phyloP scores from a whole-genome alignment of 1,140 invertebrate species.

The Anadara kagoshimensis region DNA sequence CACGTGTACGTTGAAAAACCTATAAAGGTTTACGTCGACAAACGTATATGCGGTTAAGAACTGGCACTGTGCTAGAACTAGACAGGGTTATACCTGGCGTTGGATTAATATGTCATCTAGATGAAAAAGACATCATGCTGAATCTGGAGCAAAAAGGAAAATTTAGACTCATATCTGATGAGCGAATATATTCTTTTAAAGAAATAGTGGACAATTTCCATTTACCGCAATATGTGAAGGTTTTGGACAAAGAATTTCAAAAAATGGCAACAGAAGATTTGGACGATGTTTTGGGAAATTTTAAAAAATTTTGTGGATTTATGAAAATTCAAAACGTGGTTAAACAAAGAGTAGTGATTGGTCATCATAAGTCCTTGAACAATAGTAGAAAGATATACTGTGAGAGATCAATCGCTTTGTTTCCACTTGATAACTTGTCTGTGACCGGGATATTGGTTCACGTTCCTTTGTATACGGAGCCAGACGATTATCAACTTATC shows the following conservation, averaged over 20 bases:
- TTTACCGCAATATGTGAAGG: slow-evolving; percentile 31
- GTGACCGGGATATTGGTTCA: slow-evolving; percentile 32
- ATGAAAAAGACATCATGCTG: slow-evolving; percentile 6
- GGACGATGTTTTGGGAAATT: slow-evolving; percentile 20
- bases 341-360: slow-evolving; percentile 26
- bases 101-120: slow-evolving; percentile 25
- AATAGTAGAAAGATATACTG: background rate
- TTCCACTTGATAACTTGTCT: slow-evolving; percentile 24
- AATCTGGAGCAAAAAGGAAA: background rate
- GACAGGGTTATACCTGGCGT: slow-evolving; percentile 25
- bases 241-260: slow-evolving; percentile 24
- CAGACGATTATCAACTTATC: slow-evolving; percentile 34
- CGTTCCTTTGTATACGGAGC: slow-evolving; percentile 21
- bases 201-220: slow-evolving; percentile 25
- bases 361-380: slow-evolving; percentile 29
- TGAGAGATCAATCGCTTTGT: slow-evolving; percentile 22
- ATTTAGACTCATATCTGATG: slow-evolving; percentile 28
- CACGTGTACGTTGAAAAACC: slow-evolving; percentile 8
- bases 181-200: slow-evolving; percentile 25
- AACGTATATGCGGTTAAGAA: slow-evolving; percentile 4
- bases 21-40: slow-evolving; percentile 7
- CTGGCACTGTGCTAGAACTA: slow-evolving; percentile 17
- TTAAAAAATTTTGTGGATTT: slow-evolving; percentile 25
- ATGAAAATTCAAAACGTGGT: slow-evolving; percentile 26
- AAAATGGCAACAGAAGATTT: slow-evolving; percentile 30